Base-by-base conservation (phyloP, 2,888 invertebrate species). In the Polyommatus iphigenia region DNA sequence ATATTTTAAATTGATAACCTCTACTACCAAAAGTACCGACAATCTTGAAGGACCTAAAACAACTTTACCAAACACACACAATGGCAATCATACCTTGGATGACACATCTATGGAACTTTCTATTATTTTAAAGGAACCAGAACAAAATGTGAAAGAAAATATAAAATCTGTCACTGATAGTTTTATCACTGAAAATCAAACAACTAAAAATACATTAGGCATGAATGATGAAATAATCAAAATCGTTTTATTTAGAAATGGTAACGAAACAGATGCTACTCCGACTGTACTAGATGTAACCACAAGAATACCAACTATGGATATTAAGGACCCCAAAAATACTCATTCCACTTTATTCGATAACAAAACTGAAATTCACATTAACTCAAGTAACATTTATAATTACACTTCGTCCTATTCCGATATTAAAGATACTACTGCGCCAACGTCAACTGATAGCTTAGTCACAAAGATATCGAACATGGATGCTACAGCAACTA, bases 91-190 rank as follows among this genome's bases (percentile, higher is more conserved):
- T 57, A 72, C 78, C 10, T 85, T 85, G 62, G 89, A 90, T 79
- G 88, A 89, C 79, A 84, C 87, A 20, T 83, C 86, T 7, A 85
- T 93, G 77, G 92, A 93, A 80, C 85, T 93, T 0, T 92, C 89
- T 2, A 90, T 93, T 46, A 86, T 90, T 76, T 86, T 93, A 80
- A 91, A 89, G 80, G 91, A 92, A 81, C 84, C 85, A 54, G 83
- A 82, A 50, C 79, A 83, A 29, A 82, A 83, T 57, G 80, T 82
- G 3, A 80, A 78, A 7, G 82, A 85, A 72, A 81, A 87, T 62
- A 80, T 67, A 20, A 80, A 77, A 76, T 20, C 36, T 13, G 36
- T 77, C 2, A 54, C 36, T 54, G n/a, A 62, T 29, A 54, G 36
- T 32, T 76, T 57, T 72, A 71, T 72, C 18, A 72, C 18, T 32